phyloP scores from a whole-genome alignment of 2,797 vertebrate genomes.

The Neoniphon sammara region DNA sequence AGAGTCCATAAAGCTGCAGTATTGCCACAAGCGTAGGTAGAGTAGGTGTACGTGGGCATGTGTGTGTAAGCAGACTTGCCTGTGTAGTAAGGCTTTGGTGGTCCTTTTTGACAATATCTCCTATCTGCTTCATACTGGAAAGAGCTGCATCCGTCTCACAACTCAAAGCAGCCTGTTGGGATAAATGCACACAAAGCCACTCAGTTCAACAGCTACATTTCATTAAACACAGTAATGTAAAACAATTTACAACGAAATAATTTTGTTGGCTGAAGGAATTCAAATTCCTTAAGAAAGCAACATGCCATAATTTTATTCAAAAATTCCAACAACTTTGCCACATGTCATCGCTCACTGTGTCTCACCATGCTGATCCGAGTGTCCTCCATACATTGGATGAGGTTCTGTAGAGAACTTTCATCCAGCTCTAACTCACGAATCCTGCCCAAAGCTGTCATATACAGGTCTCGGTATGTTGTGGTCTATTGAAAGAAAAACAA shows the following conservation, averaged over 20 bases:
- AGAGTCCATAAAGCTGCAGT: no score
- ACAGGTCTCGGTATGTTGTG: conserved; percentile 80
- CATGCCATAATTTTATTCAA: background rate
- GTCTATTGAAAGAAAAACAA: conserved; percentile 69
- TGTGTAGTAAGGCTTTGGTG: conserved; percentile 74
- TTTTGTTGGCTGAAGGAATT: background rate
- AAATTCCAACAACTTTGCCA: background rate
- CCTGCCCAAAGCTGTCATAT: conserved; percentile 74
- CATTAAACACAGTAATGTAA: background rate
- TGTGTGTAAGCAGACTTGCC: conserved; percentile 37
- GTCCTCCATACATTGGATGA: conserved; percentile 75
- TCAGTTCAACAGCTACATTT: background rate
- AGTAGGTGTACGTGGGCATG: no score
- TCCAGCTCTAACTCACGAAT: conserved; percentile 78
- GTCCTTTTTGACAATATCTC: conserved; percentile 68
- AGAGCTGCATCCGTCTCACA: conserved; percentile 72
- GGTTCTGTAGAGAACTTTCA: conserved; percentile 61
- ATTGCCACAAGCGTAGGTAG: no score
- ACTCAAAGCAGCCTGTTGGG: conserved; percentile 68
- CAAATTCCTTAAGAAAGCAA: background rate
- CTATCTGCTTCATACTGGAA: conserved; percentile 68
- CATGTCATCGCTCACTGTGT: background rate
- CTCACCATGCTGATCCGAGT: conserved; percentile 74
- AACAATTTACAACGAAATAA: background rate
- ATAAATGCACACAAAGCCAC: conserved; percentile 18